These are phyloP conservation scores for Oreochromis mossambicus DNA, from an alignment of 2,797 vertebrate species.

Conservation along the genomic window DNA sequence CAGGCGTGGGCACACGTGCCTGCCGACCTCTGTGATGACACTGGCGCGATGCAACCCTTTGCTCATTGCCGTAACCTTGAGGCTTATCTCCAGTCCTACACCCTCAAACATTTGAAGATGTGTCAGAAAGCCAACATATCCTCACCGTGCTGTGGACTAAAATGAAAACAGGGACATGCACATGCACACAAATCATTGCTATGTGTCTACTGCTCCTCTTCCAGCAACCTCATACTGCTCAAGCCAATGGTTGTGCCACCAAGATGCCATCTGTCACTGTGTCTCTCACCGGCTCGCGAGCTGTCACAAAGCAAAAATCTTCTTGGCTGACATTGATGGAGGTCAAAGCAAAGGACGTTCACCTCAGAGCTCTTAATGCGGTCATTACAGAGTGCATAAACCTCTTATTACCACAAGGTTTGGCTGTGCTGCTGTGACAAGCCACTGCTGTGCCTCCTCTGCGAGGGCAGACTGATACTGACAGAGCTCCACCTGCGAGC, in stretches of 20 bases:
- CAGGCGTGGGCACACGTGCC: neutral
- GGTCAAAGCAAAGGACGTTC: constrained; percentile 22
- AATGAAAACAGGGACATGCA: neutral
- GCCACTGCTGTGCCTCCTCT: neutral
- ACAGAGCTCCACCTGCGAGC: neutral
- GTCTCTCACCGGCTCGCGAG: constrained; percentile 13
- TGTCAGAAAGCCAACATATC: neutral
- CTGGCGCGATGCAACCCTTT: neutral
- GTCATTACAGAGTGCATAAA: neutral
- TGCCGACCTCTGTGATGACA: neutral
- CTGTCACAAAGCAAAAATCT: constrained; percentile 1
- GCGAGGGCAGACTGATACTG: neutral
- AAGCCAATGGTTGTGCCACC: constrained; percentile 12
- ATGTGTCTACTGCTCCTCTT: neutral
- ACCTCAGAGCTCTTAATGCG: neutral
- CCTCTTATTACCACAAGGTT: constrained; percentile 1
- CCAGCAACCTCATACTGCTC: constrained; percentile 1
- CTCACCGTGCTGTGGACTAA: neutral
- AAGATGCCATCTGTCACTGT: constrained; percentile 60
- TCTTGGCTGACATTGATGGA: neutral
- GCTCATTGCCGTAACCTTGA: neutral
- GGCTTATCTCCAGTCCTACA: neutral
- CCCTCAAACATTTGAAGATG: neutral
- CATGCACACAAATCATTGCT: neutral
- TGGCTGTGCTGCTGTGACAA: neutral